These are phyloP conservation scores for Brachionus sp. DNA, from an alignment of 1,140 invertebrate genomes.

Conservation along the genomic window DNA sequence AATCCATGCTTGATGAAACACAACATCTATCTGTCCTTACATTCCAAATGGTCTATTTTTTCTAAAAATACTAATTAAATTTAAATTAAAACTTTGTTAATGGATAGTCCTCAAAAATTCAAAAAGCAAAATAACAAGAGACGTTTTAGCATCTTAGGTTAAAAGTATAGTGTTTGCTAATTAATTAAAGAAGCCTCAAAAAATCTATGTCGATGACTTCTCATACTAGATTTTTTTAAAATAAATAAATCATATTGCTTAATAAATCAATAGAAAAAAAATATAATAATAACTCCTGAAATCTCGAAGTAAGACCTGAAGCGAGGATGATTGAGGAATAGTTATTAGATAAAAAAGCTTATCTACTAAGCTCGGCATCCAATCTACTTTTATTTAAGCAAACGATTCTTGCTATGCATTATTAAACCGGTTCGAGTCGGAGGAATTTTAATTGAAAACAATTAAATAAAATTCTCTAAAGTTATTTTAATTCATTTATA, in stretches of 20 bases:
- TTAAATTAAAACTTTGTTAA: conserved; percentile 1
- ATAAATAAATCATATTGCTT: not conserved
- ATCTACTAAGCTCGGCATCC: not conserved
- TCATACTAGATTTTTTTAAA: not conserved
- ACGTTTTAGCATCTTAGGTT: not conserved
- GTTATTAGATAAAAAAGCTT: not conserved
- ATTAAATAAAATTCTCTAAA: not conserved
- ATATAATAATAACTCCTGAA: too few relatives aligned
- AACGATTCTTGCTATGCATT: conserved; percentile 1
- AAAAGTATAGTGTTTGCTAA: conserved; percentile 3
- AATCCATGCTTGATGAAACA: not conserved
- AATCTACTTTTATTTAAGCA: not conserved
- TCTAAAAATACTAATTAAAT: not conserved
- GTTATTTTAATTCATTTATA: conserved; percentile 8
- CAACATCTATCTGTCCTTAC: not conserved
- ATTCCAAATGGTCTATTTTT: not conserved
- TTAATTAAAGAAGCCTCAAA: not conserved
- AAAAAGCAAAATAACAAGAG: not conserved
- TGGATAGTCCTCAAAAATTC: not conserved
- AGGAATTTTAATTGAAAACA: conserved; percentile 30
- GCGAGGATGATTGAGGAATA: not conserved
- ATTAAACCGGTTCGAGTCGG: not conserved
- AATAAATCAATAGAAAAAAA: conserved; percentile 4
- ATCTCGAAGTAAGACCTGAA: not conserved
- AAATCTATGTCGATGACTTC: not conserved